phyloP scores from a whole-genome alignment of 2,113 vertebrate species.

The Sminthopsis crassicaudata region DNA sequence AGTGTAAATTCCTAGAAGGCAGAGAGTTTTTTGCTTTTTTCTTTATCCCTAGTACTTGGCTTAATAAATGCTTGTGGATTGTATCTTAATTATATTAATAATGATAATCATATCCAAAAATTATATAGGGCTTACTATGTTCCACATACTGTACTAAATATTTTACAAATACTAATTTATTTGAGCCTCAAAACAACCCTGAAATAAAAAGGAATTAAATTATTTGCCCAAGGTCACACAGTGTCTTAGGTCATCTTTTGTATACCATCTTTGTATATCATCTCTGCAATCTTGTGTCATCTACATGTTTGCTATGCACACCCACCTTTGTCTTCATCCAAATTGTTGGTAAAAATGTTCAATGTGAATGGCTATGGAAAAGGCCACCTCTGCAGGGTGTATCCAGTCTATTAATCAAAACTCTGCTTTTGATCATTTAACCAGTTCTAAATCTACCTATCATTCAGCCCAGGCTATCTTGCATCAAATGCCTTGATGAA shows the following conservation, averaged over 20 bases:
- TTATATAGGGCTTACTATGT: background rate
- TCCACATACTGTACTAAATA: background rate
- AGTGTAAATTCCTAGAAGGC: background rate
- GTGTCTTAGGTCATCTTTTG: background rate
- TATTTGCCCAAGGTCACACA: background rate
- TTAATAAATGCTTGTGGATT: background rate
- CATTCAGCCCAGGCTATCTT: background rate
- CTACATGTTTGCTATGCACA: background rate
- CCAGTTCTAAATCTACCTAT: background rate
- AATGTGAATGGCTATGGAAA: background rate
- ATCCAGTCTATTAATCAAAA: background rate
- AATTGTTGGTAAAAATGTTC: background rate
- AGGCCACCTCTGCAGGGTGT: background rate
- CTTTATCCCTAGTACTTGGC: background rate
- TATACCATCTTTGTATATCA: background rate
- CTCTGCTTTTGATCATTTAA: background rate
- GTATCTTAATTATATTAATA: background rate
- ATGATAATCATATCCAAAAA: background rate
- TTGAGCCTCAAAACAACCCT: background rate
- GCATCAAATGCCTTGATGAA: background rate
- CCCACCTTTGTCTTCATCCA: background rate
- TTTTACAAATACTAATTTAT: background rate
- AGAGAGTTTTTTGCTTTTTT: background rate
- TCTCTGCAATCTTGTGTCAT: background rate
- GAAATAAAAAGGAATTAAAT: background rate